Evolutionary conservation across 2,888 invertebrate genomes (phyloP), one percentile per base, ranked within the genome.

Genomic region (Drosophila tripunctata): DNA sequence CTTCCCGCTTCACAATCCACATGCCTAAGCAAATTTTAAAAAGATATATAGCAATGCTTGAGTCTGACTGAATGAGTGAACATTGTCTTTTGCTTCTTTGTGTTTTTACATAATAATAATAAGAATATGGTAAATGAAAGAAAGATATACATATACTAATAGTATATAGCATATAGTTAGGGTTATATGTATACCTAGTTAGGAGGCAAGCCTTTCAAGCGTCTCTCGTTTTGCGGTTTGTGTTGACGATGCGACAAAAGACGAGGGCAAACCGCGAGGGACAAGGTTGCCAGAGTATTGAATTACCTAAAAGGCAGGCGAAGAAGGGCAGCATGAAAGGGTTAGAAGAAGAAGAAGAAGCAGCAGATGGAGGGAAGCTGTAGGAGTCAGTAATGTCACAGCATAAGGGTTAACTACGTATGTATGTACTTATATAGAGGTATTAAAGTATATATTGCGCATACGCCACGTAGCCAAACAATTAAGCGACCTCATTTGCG

Each of bases 401-500:
- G 50, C 31, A 52, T 51, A 52, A 48, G 65, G 68, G 65, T 58
- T 79, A 41, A 52, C 19, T 8, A 10, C 24, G 10, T 6, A 7
- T 27, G 6, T 8, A 27, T 10, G 24, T 27, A 6, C 27, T 27
- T 27, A 45, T n/a, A 41, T 15, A 2, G 12, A 21, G 1, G 21
- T 21, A 27, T 43, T 27, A 27, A 4, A 10, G 17, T 6, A 36
- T 10, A 52, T 31, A 35, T 81, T 50, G 65, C 70, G 60, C 75
- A 85, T 74, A 75, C 85, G 79, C 62, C 81, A 65, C 64, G 73
- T 72, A 35, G 58, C 50, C 62, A 73, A 86, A 87, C 87, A 82
- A 82, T 82, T 78, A 84, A 78, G 81, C 87, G 82, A 82, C 82
- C 82, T 84, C 84, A 81, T 86, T 82, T 86, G 75, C 74, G 36